A percentile compares a stretch with the other conserved stretches of the same genome.
Conservation (phyloP, 92 coral and sea anemone species). For the Nematostella vectensis region DNA sequence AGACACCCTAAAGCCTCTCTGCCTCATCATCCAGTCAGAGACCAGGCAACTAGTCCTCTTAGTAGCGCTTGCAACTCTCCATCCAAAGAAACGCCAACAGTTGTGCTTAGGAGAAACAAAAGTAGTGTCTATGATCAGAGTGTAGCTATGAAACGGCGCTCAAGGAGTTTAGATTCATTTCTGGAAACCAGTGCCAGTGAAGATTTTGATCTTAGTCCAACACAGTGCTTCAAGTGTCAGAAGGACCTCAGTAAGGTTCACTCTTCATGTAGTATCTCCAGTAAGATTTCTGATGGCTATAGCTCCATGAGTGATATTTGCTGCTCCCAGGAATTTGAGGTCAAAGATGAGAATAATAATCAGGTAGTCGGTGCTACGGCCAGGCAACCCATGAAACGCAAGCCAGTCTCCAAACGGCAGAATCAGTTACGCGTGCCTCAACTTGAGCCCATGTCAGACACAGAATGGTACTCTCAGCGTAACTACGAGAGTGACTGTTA, state of each 20-base stretch:
- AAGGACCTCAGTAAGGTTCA: slow-evolving; percentile 61
- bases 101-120: slow-evolving; percentile 54
- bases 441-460: slow-evolving; percentile 65
- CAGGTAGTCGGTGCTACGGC: slow-evolving; percentile 3
- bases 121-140: slow-evolving; percentile 25
- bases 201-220: slow-evolving; percentile 52
- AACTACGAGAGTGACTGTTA: slow-evolving; percentile 58
- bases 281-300: slow-evolving; percentile 68
- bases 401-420: slow-evolving; percentile 18
- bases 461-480: slow-evolving; percentile 52
- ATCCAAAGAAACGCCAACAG: slow-evolving; percentile 36
- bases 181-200: slow-evolving; percentile 46
- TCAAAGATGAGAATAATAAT: slow-evolving; percentile 58
- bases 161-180: slow-evolving; percentile 76
- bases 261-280: slow-evolving; percentile 51
- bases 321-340: slow-evolving; percentile 56
- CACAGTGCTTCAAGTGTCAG: slow-evolving; percentile 77
- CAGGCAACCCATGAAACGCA: slow-evolving; percentile 2
- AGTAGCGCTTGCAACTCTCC: slow-evolving; percentile 7
- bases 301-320: slow-evolving; percentile 77
- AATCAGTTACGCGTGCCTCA: slow-evolving; percentile 40
- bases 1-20: slow-evolving; percentile 18
- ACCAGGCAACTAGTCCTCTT: slow-evolving; percentile 29
- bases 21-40: slow-evolving; percentile 34
- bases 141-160: slow-evolving; percentile 47